These are phyloP conservation scores for Coecobrya sp. DNA, from an alignment of 2,888 invertebrate species.

Conservation along the genomic window DNA sequence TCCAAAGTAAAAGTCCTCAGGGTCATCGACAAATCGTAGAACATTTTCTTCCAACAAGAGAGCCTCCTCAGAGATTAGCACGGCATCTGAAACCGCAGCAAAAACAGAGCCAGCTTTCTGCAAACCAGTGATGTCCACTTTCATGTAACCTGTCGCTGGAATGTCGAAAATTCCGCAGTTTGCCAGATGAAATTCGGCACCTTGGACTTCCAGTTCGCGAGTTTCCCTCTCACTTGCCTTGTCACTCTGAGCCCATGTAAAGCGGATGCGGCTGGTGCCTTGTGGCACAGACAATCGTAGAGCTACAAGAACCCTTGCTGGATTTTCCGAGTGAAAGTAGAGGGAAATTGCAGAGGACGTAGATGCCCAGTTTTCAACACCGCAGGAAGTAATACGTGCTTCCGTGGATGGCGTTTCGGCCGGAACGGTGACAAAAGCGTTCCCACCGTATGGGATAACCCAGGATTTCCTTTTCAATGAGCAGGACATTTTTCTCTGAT, in stretches of 20 bases:
- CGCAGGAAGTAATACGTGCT: conserved; percentile 70
- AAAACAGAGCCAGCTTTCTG: conserved; percentile 73
- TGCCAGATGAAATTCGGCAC: conserved; percentile 79
- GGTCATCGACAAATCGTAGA: conserved; percentile 69
- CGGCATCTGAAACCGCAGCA: conserved; percentile 76
- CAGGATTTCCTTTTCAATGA: conserved; percentile 66
- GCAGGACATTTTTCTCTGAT: conserved; percentile 71
- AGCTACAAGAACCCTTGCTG: conserved; percentile 71
- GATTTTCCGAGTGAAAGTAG: conserved; percentile 81
- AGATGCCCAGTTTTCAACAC: conserved; percentile 82
- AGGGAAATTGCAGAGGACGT: conserved; percentile 65
- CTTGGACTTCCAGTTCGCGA: conserved; percentile 70
- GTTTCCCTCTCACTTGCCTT: neutral
- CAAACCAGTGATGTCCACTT: conserved; percentile 83
- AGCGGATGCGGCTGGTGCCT: conserved; percentile 70
- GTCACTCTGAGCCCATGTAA: conserved; percentile 19
- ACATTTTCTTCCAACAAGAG: conserved; percentile 40
- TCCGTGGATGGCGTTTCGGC: conserved; percentile 16
- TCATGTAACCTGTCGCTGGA: conserved; percentile 78
- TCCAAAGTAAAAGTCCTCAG: conserved; percentile 84
- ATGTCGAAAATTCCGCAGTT: conserved; percentile 81
- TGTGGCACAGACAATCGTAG: conserved; percentile 81
- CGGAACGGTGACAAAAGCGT: conserved; percentile 78
- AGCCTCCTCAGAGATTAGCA: conserved; percentile 66
- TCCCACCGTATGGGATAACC: conserved; percentile 83